Percentiles rank a stretch among this genome's conserved stretches.
Conservation (phyloP, 1,140 invertebrate species). For the Vanessa tameamea region DNA sequence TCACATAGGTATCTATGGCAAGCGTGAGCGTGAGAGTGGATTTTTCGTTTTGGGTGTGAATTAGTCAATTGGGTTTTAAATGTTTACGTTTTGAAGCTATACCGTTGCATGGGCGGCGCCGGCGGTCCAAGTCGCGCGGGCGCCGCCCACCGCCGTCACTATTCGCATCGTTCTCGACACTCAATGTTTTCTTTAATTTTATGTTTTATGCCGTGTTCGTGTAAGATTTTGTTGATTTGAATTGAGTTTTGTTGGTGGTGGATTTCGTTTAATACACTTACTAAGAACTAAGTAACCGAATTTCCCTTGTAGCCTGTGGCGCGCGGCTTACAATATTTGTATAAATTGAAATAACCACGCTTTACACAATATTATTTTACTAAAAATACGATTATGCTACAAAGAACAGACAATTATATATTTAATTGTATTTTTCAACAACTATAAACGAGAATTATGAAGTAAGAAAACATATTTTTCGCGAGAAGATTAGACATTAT, state of each 20-base stretch:
- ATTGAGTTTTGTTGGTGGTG: constrained; percentile 80
- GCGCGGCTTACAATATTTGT: constrained; percentile 29
- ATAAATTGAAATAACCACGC: constrained; percentile 19
- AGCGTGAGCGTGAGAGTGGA: constrained; percentile 80
- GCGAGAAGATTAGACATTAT: constrained; percentile 14
- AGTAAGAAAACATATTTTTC: neutral
- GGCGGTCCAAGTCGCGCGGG: constrained; percentile 50
- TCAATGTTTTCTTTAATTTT: constrained; percentile 76
- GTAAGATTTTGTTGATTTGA: constrained; percentile 79
- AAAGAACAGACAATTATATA: neutral
- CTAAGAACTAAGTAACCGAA: constrained; percentile 58
- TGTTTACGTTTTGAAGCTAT: constrained; percentile 80
- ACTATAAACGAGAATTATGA: neutral
- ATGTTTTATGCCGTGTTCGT: constrained; percentile 80
- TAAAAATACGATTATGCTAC: constrained; percentile 12
- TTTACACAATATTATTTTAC: constrained; percentile 24
- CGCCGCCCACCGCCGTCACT: constrained; percentile 71
- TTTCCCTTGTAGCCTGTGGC: constrained; percentile 49
- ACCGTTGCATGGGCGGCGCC: constrained; percentile 73
- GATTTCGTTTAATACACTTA: constrained; percentile 80
- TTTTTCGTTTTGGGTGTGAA: constrained; percentile 81
- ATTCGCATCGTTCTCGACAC: constrained; percentile 77
- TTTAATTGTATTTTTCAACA: neutral
- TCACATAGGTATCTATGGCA: constrained; percentile 81
- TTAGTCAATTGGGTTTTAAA: constrained; percentile 81